Evolutionary conservation across 2,797 vertebrate genomes (phyloP).

Genomic region (Lagodon rhomboides): DNA sequence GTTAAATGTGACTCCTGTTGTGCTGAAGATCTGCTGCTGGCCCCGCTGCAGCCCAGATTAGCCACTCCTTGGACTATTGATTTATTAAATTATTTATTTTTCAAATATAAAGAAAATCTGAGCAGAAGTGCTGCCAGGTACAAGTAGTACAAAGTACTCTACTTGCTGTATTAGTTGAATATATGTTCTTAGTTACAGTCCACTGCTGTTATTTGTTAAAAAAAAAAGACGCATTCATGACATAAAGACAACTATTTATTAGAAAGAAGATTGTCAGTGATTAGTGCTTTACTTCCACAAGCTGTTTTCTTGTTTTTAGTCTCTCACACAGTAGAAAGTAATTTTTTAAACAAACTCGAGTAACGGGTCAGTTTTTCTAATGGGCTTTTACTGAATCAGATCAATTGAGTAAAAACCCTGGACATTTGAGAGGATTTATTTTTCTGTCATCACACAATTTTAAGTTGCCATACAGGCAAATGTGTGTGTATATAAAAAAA

Average conservation of each 20-base stretch:
- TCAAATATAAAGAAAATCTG: too few relatives aligned
- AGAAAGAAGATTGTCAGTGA: slow-evolving; percentile 54
- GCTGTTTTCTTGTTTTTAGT: slow-evolving; percentile 1
- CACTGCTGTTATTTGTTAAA: neutral
- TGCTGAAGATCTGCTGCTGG: too few relatives aligned
- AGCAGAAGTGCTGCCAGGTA: too few relatives aligned
- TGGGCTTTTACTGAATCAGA: neutral
- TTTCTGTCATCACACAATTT: slow-evolving; percentile 7
- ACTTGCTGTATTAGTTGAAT: neutral
- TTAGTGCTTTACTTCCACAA: slow-evolving; percentile 37
- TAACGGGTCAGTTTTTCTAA: neutral
- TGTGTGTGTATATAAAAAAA: slow-evolving; percentile 39
- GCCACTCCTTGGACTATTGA: too few relatives aligned
- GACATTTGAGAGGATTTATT: slow-evolving; percentile 1
- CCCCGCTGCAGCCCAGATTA: too few relatives aligned
- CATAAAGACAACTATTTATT: slow-evolving; percentile 58
- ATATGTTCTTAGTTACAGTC: neutral
- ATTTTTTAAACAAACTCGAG: slow-evolving; percentile 8
- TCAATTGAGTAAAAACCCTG: slow-evolving; percentile 1
- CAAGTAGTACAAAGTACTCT: too few relatives aligned
- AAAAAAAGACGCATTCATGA: slow-evolving; percentile 6
- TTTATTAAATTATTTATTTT: too few relatives aligned
- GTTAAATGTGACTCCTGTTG: too few relatives aligned
- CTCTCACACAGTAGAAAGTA: slow-evolving; percentile 19
- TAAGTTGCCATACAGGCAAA: slow-evolving; percentile 42